These are phyloP conservation scores for Hydractinia echinata DNA, from an alignment of 30 jellyfish, hydroid and myxozoan species.

Conservation along the genomic window DNA sequence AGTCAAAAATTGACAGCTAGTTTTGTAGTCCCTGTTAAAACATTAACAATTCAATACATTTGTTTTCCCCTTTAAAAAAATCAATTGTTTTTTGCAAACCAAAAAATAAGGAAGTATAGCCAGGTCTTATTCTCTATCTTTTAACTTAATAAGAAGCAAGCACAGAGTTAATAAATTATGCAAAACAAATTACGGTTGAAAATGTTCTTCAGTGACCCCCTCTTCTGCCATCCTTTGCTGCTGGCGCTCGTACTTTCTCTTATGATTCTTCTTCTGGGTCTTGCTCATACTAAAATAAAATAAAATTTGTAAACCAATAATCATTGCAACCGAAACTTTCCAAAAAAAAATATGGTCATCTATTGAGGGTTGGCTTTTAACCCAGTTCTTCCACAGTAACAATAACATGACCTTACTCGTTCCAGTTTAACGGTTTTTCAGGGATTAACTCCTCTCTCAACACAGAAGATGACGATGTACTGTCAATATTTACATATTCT, in stretches of 20 bases:
- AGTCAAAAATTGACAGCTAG: too few species aligned
- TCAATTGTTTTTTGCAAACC: neutral
- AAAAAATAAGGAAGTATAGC: neutral
- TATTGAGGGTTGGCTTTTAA: neutral
- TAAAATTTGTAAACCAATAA: neutral
- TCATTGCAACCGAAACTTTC: neutral
- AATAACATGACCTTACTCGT: slow-evolving; percentile 36
- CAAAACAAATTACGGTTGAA: slow-evolving; percentile 26
- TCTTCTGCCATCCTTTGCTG: slow-evolving; percentile 50
- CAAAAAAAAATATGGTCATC: neutral
- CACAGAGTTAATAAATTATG: neutral
- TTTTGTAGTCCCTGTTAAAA: too few species aligned
- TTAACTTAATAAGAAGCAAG: neutral
- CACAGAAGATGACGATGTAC: slow-evolving; percentile 1
- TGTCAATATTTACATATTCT: neutral
- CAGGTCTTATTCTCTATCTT: neutral
- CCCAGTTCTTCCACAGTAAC: neutral
- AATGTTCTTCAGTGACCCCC: slow-evolving; percentile 34
- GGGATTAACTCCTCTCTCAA: slow-evolving; percentile 45
- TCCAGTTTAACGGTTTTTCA: slow-evolving; percentile 77
- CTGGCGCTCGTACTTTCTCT: slow-evolving; percentile 53
- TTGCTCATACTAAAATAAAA: slow-evolving; percentile 48
- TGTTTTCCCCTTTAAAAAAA: too few species aligned
- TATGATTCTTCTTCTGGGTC: slow-evolving; percentile 63
- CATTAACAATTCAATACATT: too few species aligned